These are phyloP conservation scores for Pao palembangensis DNA, from an alignment of 2,113 vertebrate genomes.

Conservation along the genomic window DNA sequence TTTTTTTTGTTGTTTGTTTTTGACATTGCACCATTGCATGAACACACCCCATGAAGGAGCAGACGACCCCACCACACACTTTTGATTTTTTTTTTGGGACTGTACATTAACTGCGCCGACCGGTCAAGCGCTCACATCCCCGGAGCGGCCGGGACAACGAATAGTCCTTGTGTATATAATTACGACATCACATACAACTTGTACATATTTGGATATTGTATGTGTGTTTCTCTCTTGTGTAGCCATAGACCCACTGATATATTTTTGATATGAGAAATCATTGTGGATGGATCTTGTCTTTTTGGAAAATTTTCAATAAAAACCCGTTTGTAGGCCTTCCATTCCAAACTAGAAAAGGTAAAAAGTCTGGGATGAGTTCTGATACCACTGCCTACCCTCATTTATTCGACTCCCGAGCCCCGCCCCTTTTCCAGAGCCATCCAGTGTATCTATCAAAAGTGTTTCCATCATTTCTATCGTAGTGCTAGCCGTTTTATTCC, in stretches of 20 bases:
- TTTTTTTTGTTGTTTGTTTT: not conserved
- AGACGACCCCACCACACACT: constrained; percentile 19
- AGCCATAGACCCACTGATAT: constrained; percentile 73
- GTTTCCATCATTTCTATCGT: constrained; percentile 17
- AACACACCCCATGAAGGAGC: constrained; percentile 19
- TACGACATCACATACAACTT: constrained; percentile 68
- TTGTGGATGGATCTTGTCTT: constrained; percentile 43
- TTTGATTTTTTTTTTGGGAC: constrained; percentile 38
- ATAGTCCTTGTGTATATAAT: constrained; percentile 67
- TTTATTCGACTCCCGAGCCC: not conserved
- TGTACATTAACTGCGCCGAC: constrained; percentile 41
- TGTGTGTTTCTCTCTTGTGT: constrained; percentile 70
- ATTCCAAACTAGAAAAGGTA: constrained; percentile 7
- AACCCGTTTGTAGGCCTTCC: constrained; percentile 39
- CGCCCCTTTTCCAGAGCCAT: constrained; percentile 9
- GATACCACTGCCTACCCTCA: constrained; percentile 6
- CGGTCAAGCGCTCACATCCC: constrained; percentile 10
- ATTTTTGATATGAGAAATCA: constrained; percentile 78
- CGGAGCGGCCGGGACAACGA: constrained; percentile 29
- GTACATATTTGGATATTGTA: constrained; percentile 79
- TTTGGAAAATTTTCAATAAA: constrained; percentile 49
- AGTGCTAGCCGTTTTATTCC: constrained; percentile 13
- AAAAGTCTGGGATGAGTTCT: constrained; percentile 19
- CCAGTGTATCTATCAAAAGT: constrained; percentile 18
- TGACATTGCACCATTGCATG: constrained; percentile 22